Evolutionary conservation across 2,888 invertebrate genomes (phyloP).

Genomic region (Yponomeuta plumbellus): DNA sequence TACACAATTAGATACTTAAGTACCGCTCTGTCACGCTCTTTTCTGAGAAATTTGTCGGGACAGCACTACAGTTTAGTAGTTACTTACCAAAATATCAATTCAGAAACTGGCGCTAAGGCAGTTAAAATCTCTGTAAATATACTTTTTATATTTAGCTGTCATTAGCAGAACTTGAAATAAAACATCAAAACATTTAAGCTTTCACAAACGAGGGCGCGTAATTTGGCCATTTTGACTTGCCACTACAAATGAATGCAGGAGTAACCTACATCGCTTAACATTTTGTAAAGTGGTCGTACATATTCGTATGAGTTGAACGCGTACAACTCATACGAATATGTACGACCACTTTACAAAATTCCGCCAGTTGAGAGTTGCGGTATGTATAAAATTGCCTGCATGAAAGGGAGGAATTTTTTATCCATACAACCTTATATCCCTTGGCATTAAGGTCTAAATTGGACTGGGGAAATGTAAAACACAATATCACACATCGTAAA

Average conservation of each 20-base stretch:
- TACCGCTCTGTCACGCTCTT: too few species aligned
- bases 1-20: too few species aligned
- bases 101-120: background rate
- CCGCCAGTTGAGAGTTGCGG: slow-evolving; percentile 29
- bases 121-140: background rate
- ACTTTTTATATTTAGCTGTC: background rate
- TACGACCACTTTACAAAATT: slow-evolving; percentile 37
- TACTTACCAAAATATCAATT: too few species aligned
- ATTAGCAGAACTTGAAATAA: background rate
- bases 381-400: background rate
- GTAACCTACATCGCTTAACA: slow-evolving; percentile 28
- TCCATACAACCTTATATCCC: background rate
- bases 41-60: too few species aligned
- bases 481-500: background rate
- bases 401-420: background rate
- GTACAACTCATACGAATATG: slow-evolving; percentile 32
- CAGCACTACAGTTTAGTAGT: too few species aligned
- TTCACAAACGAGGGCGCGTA: background rate
- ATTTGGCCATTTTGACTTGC: slow-evolving; percentile 13
- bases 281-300: too few species aligned
- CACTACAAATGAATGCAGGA: slow-evolving; percentile 10
- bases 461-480: background rate
- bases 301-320: too few species aligned
- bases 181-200: slow-evolving; percentile 3
- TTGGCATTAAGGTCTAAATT: background rate